Conservation (phyloP, 2,113 vertebrate species). For the Gracilinanus agilis region DNA sequence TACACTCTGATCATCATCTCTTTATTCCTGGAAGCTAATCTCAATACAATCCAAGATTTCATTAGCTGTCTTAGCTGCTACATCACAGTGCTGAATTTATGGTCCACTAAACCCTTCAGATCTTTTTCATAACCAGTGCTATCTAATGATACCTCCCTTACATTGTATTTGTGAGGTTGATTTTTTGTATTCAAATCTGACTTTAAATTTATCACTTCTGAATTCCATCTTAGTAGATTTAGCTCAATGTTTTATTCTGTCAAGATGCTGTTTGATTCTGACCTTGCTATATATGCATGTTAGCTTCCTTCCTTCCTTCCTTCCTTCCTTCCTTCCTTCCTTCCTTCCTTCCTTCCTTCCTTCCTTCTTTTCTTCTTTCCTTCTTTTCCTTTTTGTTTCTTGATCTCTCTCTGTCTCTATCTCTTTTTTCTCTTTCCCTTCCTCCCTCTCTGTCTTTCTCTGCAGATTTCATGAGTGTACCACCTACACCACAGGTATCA, state of each 20-base stretch:
- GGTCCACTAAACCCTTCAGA: not conserved
- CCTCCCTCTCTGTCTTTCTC: not conserved
- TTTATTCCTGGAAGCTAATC: not conserved
- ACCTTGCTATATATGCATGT: not conserved
- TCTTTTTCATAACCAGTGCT: not conserved
- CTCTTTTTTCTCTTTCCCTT: no score
- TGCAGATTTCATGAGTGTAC: not conserved
- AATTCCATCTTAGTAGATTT: not conserved
- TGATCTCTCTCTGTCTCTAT: no score
- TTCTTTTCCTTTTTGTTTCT: no score
- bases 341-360: no score
- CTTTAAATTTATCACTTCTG: not conserved
- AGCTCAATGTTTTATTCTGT: not conserved
- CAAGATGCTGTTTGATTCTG: not conserved
- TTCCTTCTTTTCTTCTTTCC: not conserved
- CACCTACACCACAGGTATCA: not conserved
- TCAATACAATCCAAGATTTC: not conserved
- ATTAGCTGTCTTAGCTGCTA: not conserved
- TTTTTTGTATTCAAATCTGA: not conserved
- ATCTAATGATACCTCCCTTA: not conserved
- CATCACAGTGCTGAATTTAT: not conserved
- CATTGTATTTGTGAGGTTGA: not conserved
- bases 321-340: no score
- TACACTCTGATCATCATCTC: not conserved
- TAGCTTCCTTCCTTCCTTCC: not conserved